Percentiles rank a stretch among this genome's conserved stretches.
Conservation (phyloP, 2,888 invertebrate genomes). For the Pollenia amentaria region DNA sequence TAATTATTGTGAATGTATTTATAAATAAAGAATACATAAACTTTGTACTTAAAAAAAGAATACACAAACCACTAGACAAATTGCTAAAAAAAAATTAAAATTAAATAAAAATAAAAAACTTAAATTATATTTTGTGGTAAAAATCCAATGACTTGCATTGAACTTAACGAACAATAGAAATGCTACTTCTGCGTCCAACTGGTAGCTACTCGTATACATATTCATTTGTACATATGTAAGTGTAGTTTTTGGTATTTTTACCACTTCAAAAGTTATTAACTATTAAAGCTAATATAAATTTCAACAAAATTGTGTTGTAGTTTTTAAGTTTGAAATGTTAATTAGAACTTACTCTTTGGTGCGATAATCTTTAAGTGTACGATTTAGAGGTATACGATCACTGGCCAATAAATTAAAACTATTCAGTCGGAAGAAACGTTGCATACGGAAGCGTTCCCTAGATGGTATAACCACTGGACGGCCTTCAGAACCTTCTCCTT, state of each 20-base stretch:
- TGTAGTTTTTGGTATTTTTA: neutral
- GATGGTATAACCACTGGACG: slow-evolving; percentile 91
- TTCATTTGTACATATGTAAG: neutral
- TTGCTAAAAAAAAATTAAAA: slow-evolving; percentile 33
- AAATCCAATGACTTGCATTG: slow-evolving; percentile 68
- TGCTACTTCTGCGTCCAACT: slow-evolving; percentile 25
- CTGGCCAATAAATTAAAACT: slow-evolving; percentile 95
- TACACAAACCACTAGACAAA: slow-evolving; percentile 6
- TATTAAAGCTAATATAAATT: neutral
- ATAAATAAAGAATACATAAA: slow-evolving; percentile 12
- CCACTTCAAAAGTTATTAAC: neutral
- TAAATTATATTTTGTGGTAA: slow-evolving; percentile 51
- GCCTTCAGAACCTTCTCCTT: slow-evolving; percentile 91
- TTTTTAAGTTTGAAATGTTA: slow-evolving; percentile 12
- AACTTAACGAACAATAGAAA: slow-evolving; percentile 50
- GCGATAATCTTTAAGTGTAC: slow-evolving; percentile 93
- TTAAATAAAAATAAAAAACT: slow-evolving; percentile 7
- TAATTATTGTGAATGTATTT: too few relatives aligned
- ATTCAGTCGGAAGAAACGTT: slow-evolving; percentile 92
- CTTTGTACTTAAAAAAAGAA: neutral
- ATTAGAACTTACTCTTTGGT: slow-evolving; percentile 88
- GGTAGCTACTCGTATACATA: neutral
- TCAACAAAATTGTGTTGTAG: neutral
- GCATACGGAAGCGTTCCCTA: slow-evolving; percentile 90
- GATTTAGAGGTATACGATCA: slow-evolving; percentile 93